Percentiles rank a stretch among this genome's conserved stretches.
Conservation (phyloP, 2,888 invertebrate species). For the Leucoptera coffeella region DNA sequence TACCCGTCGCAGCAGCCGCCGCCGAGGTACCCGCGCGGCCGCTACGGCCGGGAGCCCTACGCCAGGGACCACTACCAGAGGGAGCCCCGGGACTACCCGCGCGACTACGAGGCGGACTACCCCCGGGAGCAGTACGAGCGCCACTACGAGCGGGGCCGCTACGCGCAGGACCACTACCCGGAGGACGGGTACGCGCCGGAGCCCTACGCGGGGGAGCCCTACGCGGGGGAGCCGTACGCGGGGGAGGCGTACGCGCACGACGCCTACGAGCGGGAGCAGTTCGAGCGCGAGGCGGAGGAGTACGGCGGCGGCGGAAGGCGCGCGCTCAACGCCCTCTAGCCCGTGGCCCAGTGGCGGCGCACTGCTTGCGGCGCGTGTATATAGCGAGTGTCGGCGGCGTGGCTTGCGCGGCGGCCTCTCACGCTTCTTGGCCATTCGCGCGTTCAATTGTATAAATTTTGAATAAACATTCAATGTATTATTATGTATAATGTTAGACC, state of each 20-base stretch:
- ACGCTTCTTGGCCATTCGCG: too few relatives aligned
- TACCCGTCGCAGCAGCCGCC: too few relatives aligned
- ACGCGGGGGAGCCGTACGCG: conserved; percentile 6
- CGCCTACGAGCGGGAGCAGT: conserved; percentile 22
- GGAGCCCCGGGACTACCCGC: conserved; percentile 11
- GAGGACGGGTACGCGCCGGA: conserved; percentile 6
- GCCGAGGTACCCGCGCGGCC: too few relatives aligned
- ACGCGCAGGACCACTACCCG: conserved; percentile 18
- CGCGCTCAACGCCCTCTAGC: conserved; percentile 71
- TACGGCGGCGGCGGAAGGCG: too few relatives aligned
- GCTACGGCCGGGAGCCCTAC: too few relatives aligned
- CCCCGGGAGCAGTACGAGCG: conserved; percentile 16
- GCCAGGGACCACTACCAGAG: conserved; percentile 12
- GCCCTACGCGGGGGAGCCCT: not conserved
- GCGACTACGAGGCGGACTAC: conserved; percentile 10
- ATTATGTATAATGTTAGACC: conserved; percentile 46
- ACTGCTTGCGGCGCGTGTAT: too few relatives aligned
- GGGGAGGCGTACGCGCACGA: not conserved
- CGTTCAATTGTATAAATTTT: conserved; percentile 34
- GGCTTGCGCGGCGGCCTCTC: too few relatives aligned
- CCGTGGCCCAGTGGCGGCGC: too few relatives aligned
- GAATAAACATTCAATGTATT: too few relatives aligned
- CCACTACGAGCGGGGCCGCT: conserved; percentile 16
- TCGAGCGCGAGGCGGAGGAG: conserved; percentile 28
- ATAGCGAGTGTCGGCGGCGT: too few relatives aligned